These are phyloP conservation scores for Scarus forsteni DNA, from an alignment of 2,797 vertebrate genomes.

Conservation along the genomic window DNA sequence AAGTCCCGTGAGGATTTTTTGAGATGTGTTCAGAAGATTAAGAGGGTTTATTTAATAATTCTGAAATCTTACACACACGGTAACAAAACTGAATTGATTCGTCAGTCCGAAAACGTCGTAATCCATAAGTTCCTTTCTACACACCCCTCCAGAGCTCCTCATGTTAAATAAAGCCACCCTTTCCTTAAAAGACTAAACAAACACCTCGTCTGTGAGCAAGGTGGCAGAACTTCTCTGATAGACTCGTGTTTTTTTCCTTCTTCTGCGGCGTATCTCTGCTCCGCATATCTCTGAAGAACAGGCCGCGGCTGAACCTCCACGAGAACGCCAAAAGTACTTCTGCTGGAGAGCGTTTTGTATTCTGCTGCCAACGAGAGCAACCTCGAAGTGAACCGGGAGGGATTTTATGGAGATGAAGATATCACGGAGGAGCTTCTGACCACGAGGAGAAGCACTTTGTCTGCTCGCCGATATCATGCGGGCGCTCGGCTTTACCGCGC, in stretches of 20 bases:
- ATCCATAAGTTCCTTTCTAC: conserved; percentile 23
- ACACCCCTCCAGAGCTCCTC: not conserved
- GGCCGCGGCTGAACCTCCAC: conserved; percentile 31
- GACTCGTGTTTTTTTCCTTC: conserved; percentile 27
- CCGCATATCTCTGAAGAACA: conserved; percentile 59
- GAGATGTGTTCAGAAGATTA: no score
- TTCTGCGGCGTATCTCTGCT: conserved; percentile 33
- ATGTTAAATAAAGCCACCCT: conserved; percentile 46
- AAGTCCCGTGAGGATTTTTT: no score
- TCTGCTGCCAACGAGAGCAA: conserved; percentile 39
- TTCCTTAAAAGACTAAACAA: conserved; percentile 31
- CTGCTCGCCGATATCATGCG: conserved; percentile 34
- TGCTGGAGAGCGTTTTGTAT: conserved; percentile 48
- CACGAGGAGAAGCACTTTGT: conserved; percentile 24
- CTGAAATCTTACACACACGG: no score
- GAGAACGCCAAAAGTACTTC: conserved; percentile 36
- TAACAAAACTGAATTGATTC: conserved; percentile 19
- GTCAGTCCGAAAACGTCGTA: conserved; percentile 1
- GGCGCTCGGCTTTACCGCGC: conserved; percentile 18
- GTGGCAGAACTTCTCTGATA: conserved; percentile 29
- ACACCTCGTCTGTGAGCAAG: conserved; percentile 7
- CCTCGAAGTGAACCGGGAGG: conserved; percentile 53
- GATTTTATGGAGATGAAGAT: conserved; percentile 58
- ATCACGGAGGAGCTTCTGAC: conserved; percentile 40
- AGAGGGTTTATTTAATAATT: no score